Evolutionary conservation across 2,113 vertebrate genomes (phyloP).

Genomic region (Etia nguti): DNA sequence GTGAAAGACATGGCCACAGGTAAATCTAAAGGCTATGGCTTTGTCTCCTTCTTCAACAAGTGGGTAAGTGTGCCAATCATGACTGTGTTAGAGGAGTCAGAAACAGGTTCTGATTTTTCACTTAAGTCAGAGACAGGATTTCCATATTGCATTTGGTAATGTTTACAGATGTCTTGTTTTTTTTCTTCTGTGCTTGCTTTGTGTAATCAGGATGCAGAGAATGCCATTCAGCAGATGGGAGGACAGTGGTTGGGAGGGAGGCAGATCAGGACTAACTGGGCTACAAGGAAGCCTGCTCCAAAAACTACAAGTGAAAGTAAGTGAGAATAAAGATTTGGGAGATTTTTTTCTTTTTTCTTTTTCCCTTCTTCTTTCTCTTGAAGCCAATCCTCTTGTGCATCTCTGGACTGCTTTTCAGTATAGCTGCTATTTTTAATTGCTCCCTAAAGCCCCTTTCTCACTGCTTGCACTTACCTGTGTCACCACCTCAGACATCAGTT

Average conservation of each 20-base stretch:
- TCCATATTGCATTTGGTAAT: not conserved
- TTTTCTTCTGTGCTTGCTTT: not conserved
- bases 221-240: constrained; percentile 97
- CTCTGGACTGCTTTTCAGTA: not conserved
- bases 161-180: not conserved
- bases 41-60: constrained; percentile 99
- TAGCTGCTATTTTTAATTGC: not conserved
- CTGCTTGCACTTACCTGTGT: not conserved
- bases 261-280: constrained; percentile 99
- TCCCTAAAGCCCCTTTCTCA: not conserved
- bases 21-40: constrained; percentile 98
- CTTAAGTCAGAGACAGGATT: not conserved
- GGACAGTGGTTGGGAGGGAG: constrained; percentile 96
- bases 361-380: not conserved
- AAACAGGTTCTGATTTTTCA: not conserved
- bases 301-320: constrained; percentile 90
- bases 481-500: not conserved
- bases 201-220: constrained; percentile 85
- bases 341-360: not conserved
- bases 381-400: not conserved
- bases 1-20: constrained; percentile 98
- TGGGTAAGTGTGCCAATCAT: constrained; percentile 79
- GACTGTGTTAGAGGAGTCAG: not conserved
- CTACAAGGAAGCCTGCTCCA: constrained; percentile 93
- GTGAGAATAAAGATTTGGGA: constrained; percentile 29